Base-by-base conservation (phyloP, 2,797 vertebrate species). In the Mycteria americana region DNA sequence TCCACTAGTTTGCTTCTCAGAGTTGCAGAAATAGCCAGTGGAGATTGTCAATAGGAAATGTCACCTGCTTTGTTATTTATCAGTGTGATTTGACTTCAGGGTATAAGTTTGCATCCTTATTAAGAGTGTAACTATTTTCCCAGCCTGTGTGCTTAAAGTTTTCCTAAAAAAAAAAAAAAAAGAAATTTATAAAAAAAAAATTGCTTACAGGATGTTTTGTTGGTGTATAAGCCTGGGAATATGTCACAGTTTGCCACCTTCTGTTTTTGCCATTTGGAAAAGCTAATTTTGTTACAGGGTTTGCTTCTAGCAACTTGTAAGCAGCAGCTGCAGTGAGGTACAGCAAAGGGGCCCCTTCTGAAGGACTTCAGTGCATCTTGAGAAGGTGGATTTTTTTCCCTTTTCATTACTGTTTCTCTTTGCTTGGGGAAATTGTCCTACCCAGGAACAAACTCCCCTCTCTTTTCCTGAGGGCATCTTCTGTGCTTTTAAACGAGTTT, bases 231-330 rank as follows among this genome's bases (percentile, higher is more conserved):
- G 91, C 77, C 83, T 92, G 88, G 83, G 91, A 95, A 94, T 39
- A 78, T 88, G 88, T 60, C 57, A 74, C 41, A 46, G 64, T 72
- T 93, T 96, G 95, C 48, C 89, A 92, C 92, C 90, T 89, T 83
- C 95, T 97, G 95, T 48, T 92, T 95, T 77, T 95, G 86, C 92
- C 91, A 87, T 96, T 97, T 97, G 95, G 94, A 75, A 88, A 92
- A 94, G 94, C 60, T 91, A 64, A 94, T 97, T 97, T 83, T 83
- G 64, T 88, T 39, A 4, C 83, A 59, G 60, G 72, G 46, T 75
- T 93, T 87, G 94, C 74, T 92, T 65, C 83, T 84, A 94, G 88
- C 72, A 28, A 70, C 74, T 92, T 27, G 48, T 22, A 60, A 92
- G 91, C 74, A 93, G 91, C 69, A 92, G 76, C 73, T 88, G 96